Percentiles rank a stretch among this genome's conserved stretches.
phyloP scores from a whole-genome alignment of 1,140 invertebrate species.

The Sycobia sp. region DNA sequence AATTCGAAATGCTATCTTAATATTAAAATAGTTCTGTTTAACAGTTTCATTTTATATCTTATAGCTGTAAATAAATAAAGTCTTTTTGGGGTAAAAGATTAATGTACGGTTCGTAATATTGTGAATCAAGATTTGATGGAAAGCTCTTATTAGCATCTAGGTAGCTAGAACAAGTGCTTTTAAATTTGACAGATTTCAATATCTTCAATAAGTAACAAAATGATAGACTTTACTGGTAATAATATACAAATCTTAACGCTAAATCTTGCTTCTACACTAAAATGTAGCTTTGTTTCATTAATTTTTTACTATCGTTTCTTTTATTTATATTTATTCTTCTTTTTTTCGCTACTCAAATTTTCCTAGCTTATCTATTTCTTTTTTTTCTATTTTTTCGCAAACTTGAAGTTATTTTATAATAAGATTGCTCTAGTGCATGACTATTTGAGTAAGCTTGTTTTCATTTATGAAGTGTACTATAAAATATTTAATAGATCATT shows the following conservation, averaged over 20 bases:
- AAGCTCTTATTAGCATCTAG: constrained; percentile 8
- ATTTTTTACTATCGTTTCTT: no score
- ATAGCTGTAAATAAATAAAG: no score
- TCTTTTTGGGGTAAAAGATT: not conserved
- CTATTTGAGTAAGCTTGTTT: not conserved
- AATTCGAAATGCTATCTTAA: not conserved
- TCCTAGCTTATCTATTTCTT: not conserved
- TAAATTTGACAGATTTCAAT: constrained; percentile 20
- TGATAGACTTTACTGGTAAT: not conserved
- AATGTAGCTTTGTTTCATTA: not conserved
- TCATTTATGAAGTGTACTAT: constrained; percentile 1
- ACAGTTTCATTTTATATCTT: not conserved
- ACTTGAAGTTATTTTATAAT: not conserved
- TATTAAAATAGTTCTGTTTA: not conserved
- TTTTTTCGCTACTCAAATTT: no score
- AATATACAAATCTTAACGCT: not conserved
- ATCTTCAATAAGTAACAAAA: not conserved
- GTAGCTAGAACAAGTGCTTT: constrained; percentile 4
- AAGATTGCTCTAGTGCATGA: constrained; percentile 8
- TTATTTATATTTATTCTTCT: no score
- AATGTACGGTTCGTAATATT: constrained; percentile 16
- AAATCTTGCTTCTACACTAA: not conserved
- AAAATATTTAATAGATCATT: not conserved
- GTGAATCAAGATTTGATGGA: constrained; percentile 1
- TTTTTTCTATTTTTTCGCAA: constrained; percentile 16